Evolutionary conservation across 2,888 invertebrate genomes (phyloP).

Genomic region (Acanthosepion lycidas): DNA sequence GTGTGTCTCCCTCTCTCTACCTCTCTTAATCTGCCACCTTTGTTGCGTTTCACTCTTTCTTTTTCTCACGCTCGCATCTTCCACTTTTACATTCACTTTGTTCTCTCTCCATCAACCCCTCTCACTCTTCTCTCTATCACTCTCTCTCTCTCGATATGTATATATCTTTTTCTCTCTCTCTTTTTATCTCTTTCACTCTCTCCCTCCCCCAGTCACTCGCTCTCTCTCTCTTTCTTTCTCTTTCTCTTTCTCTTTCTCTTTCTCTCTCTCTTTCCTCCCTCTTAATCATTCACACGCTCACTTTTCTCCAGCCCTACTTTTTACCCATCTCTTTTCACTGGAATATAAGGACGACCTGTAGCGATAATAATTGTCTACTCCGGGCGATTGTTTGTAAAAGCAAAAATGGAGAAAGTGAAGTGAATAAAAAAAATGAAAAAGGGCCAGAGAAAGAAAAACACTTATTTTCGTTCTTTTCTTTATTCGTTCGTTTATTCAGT

Average conservation of each 20-base stretch:
- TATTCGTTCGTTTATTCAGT: not conserved
- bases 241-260: constrained; percentile 41
- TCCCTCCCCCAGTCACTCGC: not conserved
- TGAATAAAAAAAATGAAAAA: not conserved
- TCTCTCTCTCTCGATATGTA: not conserved
- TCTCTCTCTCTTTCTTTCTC: not conserved
- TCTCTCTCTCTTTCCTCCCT: constrained; percentile 13
- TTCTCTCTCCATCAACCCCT: not conserved
- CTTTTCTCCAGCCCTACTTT: not conserved
- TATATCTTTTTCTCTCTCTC: not conserved
- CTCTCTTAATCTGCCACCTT: not conserved
- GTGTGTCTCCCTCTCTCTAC: not conserved
- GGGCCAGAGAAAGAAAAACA: not conserved
- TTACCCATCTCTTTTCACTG: not conserved
- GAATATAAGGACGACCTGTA: constrained; percentile 11
- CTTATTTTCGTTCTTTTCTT: not conserved
- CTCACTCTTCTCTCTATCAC: not conserved
- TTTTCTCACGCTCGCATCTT: not conserved
- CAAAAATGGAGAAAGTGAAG: not conserved
- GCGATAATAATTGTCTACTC: not conserved
- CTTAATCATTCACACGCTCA: not conserved
- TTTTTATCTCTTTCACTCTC: not conserved
- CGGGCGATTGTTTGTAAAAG: constrained; percentile 33
- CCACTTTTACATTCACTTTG: too few relatives aligned
- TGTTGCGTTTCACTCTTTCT: not conserved